These are phyloP conservation scores for Micromesistius poutassou DNA, from an alignment of 2,797 vertebrate species.

Conservation along the genomic window DNA sequence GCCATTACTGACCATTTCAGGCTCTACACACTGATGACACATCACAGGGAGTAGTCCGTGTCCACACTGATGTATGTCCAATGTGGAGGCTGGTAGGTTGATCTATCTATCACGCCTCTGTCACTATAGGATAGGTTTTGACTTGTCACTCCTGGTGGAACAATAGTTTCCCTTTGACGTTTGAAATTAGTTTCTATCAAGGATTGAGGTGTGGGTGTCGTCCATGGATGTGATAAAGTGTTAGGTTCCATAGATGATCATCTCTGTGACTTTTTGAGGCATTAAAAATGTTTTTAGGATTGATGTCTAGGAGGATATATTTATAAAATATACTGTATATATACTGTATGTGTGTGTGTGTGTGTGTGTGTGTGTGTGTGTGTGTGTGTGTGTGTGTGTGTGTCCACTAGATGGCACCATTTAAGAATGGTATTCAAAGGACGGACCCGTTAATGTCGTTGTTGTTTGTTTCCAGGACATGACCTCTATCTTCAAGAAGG, in stretches of 20 bases:
- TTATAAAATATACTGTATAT: no score
- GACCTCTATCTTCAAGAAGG: conserved; percentile 83
- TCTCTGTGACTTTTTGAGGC: not conserved
- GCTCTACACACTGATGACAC: not conserved
- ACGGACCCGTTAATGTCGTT: not conserved
- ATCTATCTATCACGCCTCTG: not conserved
- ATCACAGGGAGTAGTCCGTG: not conserved
- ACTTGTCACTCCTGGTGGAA: not conserved
- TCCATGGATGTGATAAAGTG: not conserved
- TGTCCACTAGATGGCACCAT: not conserved
- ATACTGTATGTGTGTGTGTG: no score
- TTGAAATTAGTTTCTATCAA: no score
- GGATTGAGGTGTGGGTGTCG: no score
- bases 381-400: no score
- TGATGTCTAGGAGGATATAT: no score
- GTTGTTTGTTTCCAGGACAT: conserved; percentile 73
- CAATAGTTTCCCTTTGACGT: no score
- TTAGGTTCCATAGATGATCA: not conserved
- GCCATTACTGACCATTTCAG: not conserved
- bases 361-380: no score
- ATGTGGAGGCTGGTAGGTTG: no score
- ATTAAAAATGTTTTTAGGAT: not conserved
- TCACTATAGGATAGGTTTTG: not conserved
- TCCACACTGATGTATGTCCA: not conserved
- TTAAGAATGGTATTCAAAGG: not conserved